Evolutionary conservation across 2,797 vertebrate genomes (phyloP).

Genomic region (Betta splendens): DNA sequence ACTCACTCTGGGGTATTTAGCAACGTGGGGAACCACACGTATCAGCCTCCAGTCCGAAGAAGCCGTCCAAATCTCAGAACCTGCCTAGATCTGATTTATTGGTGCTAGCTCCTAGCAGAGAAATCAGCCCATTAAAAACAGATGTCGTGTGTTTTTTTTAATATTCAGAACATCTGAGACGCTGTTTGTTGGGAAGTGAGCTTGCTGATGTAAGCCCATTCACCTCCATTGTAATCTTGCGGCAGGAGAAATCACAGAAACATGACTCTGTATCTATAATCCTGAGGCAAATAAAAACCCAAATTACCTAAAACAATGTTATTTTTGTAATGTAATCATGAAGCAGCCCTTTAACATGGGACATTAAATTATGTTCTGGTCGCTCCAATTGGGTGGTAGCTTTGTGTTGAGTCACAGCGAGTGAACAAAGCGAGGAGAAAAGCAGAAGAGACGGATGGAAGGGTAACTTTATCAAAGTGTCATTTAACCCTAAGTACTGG

Average conservation of each 20-base stretch:
- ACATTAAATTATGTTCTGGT: conserved; percentile 6
- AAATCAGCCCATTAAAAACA: background rate
- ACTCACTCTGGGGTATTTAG: background rate
- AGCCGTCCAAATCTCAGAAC: background rate
- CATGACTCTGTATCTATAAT: background rate
- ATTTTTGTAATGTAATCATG: conserved; percentile 3
- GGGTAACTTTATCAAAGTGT: conserved; percentile 67
- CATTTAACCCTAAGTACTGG: conserved; percentile 66
- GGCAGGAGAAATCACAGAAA: background rate
- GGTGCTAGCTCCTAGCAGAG: too few relatives aligned
- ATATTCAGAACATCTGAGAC: background rate
- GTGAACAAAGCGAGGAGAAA: background rate
- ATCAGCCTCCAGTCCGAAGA: background rate
- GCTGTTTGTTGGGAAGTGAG: background rate
- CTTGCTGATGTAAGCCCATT: background rate
- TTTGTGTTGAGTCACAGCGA: conserved; percentile 33
- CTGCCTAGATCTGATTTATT: background rate
- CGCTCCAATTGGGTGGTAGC: conserved; percentile 16
- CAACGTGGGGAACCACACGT: background rate
- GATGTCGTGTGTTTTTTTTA: background rate
- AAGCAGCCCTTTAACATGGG: conserved; percentile 5
- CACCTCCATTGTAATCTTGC: background rate
- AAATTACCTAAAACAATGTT: background rate
- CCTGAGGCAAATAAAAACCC: background rate
- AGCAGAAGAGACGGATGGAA: conserved; percentile 41